Base-by-base conservation (phyloP, 2,888 invertebrate genomes). In the Sialis fuliginosa region DNA sequence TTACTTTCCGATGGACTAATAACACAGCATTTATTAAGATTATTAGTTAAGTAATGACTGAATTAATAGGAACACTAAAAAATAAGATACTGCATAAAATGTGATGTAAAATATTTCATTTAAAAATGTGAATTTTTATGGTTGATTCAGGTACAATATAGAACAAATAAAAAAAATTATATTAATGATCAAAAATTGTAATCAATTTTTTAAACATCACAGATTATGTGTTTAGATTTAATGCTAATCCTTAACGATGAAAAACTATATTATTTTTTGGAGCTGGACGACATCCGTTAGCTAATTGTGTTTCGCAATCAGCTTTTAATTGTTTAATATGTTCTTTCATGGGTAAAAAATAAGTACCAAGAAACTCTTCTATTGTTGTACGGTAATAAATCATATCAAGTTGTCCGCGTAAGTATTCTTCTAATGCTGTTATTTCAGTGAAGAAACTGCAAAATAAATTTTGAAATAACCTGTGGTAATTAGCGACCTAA, bases 301-400 rank as follows among this genome's bases (percentile, higher is more conserved):
- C 60, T 9, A 72, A 57, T 55, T 72, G 72, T 48, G 65, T 66
- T 51, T 73, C 72, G 7, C 70, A 69, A 37, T 67, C 70, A 46
- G 64, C 62, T 54, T 71, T 69, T 32, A 77, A 50, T 48, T 70
- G 69, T 4, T 61, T 55, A 12, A 78, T 56, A 51, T 68, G 67
- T 34, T 63, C 62, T 54, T 70, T 66, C 30, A 75, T 58, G 0
- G 78, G 76, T 4, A 62, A 57, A 6, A 79, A 54, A 54, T 71
- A 68, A 1, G 76, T 74, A 2, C 70, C 72, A 4, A 76, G 52
- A 68, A 79, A 73, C 55, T 81, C 81, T 9, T 74, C 74, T 1
- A 70, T 59, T 37, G 74, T 76, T 13, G 75, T 65, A n/a, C 65
- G 57, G 22, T 74, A 78, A 9, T 74, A 77, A 31, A 75, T 59